Evolutionary conservation across 2,113 vertebrate genomes (phyloP).

Genomic region (Cavia porcellus): DNA sequence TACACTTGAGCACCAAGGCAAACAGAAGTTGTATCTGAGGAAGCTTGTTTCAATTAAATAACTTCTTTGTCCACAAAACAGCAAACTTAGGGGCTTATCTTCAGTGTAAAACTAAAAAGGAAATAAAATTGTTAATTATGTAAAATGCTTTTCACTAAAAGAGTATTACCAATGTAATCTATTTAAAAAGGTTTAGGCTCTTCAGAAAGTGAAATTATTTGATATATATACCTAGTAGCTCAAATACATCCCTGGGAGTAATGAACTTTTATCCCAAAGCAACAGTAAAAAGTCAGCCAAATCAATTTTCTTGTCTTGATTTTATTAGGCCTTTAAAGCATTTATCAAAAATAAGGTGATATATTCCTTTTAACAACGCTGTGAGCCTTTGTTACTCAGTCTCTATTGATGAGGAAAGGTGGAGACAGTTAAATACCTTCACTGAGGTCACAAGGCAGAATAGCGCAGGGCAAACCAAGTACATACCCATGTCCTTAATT

Average conservation of each 20-base stretch:
- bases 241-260: conserved; percentile 37
- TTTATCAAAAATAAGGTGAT: conserved; percentile 56
- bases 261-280: conserved; percentile 46
- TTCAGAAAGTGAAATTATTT: conserved; percentile 50
- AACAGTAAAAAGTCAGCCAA: conserved; percentile 65
- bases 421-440: conserved; percentile 20
- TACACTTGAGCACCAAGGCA: not conserved
- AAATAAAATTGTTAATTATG: conserved; percentile 29
- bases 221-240: conserved; percentile 38
- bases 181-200: conserved; percentile 2
- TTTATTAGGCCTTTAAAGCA: conserved; percentile 58
- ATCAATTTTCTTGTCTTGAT: conserved; percentile 24
- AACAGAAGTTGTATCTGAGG: not conserved
- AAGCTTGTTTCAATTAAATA: not conserved
- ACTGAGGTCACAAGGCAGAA: not conserved
- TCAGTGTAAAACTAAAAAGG: conserved; percentile 15
- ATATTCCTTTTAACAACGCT: not conserved
- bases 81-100: not conserved
- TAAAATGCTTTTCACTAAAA: conserved; percentile 7
- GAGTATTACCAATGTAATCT: not conserved
- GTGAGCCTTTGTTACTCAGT: not conserved
- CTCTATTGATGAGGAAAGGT: conserved; percentile 16
- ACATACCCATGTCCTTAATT: not conserved
- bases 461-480: not conserved
- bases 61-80: not conserved